Conservation (phyloP, 2,888 invertebrate genomes). For the Phyllotreta striolata region DNA sequence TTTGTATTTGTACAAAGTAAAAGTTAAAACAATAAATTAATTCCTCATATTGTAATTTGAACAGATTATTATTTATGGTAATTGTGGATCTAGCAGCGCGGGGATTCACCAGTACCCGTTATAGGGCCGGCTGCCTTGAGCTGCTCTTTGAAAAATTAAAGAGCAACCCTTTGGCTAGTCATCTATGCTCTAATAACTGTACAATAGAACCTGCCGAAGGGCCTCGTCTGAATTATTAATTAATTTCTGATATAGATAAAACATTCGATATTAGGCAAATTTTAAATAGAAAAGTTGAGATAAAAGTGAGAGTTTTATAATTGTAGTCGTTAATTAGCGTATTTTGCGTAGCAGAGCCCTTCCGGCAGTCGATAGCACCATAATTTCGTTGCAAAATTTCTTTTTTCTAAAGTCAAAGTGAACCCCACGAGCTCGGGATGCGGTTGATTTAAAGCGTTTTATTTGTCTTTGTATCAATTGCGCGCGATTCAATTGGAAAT, state of each 20-base stretch:
- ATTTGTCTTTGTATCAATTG: neutral
- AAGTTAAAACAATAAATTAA: no score
- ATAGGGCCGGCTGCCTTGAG: constrained; percentile 28
- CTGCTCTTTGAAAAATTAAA: constrained; percentile 29
- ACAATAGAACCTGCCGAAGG: constrained; percentile 27
- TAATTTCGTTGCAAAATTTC: constrained; percentile 61
- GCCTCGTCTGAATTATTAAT: neutral
- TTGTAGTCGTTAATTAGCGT: no score
- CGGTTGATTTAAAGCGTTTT: constrained; percentile 28
- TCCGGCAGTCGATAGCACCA: constrained; percentile 61
- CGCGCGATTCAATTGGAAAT: neutral
- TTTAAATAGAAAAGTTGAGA: no score
- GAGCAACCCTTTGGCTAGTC: constrained; percentile 26
- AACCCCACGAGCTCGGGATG: constrained; percentile 55
- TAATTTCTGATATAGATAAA: no score
- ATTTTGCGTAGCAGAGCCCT: constrained; percentile 36
- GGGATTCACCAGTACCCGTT: constrained; percentile 47
- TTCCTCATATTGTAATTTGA: no score
- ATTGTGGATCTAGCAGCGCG: constrained; percentile 51
- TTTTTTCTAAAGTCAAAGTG: constrained; percentile 48
- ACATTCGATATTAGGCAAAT: no score
- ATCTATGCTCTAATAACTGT: constrained; percentile 27
- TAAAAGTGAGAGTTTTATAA: no score
- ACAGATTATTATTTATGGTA: constrained; percentile 40
- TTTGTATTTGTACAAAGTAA: no score